Base-by-base conservation (phyloP, 2,113 vertebrate genomes). In the Rallus limicola region DNA sequence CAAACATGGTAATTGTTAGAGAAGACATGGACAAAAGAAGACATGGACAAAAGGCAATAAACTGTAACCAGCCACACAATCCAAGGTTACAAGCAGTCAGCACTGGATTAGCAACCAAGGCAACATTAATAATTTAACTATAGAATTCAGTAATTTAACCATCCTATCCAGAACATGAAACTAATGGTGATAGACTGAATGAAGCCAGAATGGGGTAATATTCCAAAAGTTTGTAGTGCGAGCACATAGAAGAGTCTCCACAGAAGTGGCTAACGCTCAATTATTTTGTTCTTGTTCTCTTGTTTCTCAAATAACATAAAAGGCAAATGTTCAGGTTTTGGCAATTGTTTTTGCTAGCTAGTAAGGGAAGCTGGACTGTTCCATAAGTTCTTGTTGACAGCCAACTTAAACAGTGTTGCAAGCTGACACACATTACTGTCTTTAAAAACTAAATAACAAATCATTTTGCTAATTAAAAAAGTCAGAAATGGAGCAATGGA, bases 11-110 rank as follows among this genome's bases (percentile, higher is more conserved):
- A 95, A 96, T 91, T 90, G 93, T 86, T 92, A 82, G 69, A 86
- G 94, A 90, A 95, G 94, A 90, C 36, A 38, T 62, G 58, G 53
- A 95, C 94, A 93, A 97, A 97, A 97, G 58, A 90, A 95, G 94
- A 90, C 36, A 38, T 62, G 58, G 53, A 95, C 94, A 93, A 97
- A 97, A 97, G 58, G 81, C 93, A 95, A 38, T 88, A 83, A 92
- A 80, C 94, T 94, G 69, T 83, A 96, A 88, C 58, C 81, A 91
- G 75, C 36, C 36, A 53, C 72, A 79, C 38, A 88, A 62, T 81
- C 84, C 86, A 95, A 94, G 67, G 78, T 84, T 96, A 84, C 81
- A 90, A 86, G 86, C 81, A 97, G 71, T 92, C 88, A 88, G 44
- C 44, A 48, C 38, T 60, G 85, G 82, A 96, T 96, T 95, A 95